Percentiles rank a stretch among this genome's conserved stretches.
Conservation (phyloP, 2,113 vertebrate species). For the Colistium nudipinnis region DNA sequence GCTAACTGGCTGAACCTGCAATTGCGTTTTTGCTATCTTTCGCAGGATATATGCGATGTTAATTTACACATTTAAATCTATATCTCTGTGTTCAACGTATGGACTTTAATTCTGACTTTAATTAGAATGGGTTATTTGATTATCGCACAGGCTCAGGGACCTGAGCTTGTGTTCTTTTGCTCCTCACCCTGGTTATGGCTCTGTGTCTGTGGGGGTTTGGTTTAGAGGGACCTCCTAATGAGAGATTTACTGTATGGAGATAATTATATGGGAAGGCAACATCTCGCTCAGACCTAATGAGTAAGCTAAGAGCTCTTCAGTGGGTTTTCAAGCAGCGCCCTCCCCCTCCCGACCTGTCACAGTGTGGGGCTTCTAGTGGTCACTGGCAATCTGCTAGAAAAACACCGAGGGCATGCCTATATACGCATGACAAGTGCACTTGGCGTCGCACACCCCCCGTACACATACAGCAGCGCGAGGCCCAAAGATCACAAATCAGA, state of each 20-base stretch:
- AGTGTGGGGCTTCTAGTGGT: constrained; percentile 44
- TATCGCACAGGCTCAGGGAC: constrained; percentile 19
- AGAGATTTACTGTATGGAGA: constrained; percentile 75
- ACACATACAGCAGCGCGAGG: not conserved
- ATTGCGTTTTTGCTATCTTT: not conserved
- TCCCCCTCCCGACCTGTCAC: constrained; percentile 37
- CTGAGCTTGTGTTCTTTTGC: constrained; percentile 28
- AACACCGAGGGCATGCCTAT: constrained; percentile 36
- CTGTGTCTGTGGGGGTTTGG: constrained; percentile 43
- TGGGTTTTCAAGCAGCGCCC: constrained; percentile 40
- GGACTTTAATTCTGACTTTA: not conserved
- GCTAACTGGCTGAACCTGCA: not conserved
- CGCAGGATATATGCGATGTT: not conserved
- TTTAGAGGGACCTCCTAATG: constrained; percentile 68
- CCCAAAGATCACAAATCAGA: constrained; percentile 7
- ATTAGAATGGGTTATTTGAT: too few species aligned
- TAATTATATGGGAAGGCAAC: constrained; percentile 67
- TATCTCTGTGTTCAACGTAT: not conserved
- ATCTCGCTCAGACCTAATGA: constrained; percentile 69
- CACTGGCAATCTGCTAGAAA: constrained; percentile 59
- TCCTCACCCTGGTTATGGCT: constrained; percentile 36
- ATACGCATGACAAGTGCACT: constrained; percentile 15
- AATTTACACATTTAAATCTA: not conserved
- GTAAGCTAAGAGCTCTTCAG: constrained; percentile 74
- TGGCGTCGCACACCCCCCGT: not conserved